These are phyloP conservation scores for Boloria selene DNA, from an alignment of 2,888 invertebrate species.

Conservation along the genomic window DNA sequence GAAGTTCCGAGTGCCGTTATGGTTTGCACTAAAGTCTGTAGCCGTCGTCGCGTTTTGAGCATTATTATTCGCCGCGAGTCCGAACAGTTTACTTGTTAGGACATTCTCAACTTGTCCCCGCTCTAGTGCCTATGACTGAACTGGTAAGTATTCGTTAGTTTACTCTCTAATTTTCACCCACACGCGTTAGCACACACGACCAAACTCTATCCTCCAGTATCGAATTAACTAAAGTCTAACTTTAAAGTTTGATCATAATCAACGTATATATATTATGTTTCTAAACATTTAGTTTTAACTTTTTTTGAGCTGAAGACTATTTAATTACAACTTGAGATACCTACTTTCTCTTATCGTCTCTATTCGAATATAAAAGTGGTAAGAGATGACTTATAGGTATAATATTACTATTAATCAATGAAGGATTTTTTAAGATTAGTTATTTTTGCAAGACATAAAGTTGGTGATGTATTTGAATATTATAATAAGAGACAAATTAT, in stretches of 20 bases:
- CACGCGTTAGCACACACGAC: slow-evolving; percentile 46
- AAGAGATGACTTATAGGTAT: too few relatives aligned
- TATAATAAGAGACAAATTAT: too few relatives aligned
- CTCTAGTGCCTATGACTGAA: slow-evolving; percentile 53
- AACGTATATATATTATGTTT: background rate
- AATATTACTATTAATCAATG: too few relatives aligned
- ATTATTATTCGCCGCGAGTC: slow-evolving; percentile 51
- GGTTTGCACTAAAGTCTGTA: slow-evolving; percentile 40
- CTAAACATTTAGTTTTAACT: background rate
- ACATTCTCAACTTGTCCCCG: slow-evolving; percentile 44
- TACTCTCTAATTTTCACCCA: slow-evolving; percentile 64
- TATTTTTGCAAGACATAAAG: too few relatives aligned
- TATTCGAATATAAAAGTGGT: too few relatives aligned
- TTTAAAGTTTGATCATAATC: slow-evolving; percentile 10
- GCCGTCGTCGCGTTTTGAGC: slow-evolving; percentile 42
- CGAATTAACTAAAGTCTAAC: slow-evolving; percentile 35
- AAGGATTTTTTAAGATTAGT: too few relatives aligned
- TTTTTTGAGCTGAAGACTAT: background rate
- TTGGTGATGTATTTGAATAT: too few relatives aligned
- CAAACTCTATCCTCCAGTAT: slow-evolving; percentile 34
- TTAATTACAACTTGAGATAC: too few relatives aligned
- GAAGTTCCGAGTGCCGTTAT: slow-evolving; percentile 51
- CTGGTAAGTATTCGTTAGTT: slow-evolving; percentile 58
- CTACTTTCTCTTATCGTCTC: too few relatives aligned
- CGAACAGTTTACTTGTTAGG: slow-evolving; percentile 63